These are phyloP conservation scores for Apamea anceps DNA, from an alignment of 2,888 invertebrate species.

Conservation along the genomic window DNA sequence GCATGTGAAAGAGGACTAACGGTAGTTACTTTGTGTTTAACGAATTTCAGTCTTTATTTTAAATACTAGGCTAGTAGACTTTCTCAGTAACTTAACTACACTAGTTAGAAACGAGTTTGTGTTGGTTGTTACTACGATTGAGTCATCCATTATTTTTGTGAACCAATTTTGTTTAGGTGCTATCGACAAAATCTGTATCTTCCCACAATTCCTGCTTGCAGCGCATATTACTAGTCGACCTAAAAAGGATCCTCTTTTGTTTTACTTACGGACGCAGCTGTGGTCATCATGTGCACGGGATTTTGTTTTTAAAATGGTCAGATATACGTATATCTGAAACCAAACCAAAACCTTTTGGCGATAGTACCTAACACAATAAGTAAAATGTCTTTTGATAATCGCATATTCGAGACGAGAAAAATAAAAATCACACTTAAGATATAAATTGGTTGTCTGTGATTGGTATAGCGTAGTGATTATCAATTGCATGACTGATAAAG, in stretches of 20 bases:
- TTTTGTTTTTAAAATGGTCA: no score
- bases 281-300: no score
- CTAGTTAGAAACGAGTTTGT: conserved; percentile 10
- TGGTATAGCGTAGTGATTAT: background rate
- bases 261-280: no score
- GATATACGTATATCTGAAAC: no score
- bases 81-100: background rate
- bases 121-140: background rate
- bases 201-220: no score
- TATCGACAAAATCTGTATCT: no score
- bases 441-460: background rate
- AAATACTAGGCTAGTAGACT: background rate
- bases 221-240: no score
- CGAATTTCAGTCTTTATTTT: conserved; percentile 2
- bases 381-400: background rate
- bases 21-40: conserved; percentile 14
- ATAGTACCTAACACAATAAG: background rate
- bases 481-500: background rate
- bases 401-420: background rate
- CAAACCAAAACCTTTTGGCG: no score
- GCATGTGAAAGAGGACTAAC: background rate
- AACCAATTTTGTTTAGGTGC: background rate
- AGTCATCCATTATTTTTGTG: conserved; percentile 4
- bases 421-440: background rate
- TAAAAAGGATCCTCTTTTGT: no score